Conservation (phyloP, 1,140 invertebrate genomes). For the Reticulitermes speratus region DNA sequence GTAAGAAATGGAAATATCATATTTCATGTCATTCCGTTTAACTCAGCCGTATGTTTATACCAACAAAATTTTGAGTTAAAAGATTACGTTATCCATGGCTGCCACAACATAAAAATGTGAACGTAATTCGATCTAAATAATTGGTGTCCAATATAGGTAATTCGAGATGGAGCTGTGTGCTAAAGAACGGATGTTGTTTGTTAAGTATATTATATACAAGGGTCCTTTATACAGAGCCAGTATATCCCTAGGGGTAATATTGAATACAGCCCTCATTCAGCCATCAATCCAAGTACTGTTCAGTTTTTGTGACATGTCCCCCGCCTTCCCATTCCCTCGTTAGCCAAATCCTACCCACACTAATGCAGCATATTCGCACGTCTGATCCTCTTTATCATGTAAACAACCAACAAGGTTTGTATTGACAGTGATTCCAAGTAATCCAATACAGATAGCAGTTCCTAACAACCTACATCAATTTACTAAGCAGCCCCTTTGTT, state of each 20-base stretch:
- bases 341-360: no score
- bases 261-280: background rate
- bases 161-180: background rate
- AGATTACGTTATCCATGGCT: background rate
- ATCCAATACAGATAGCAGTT: no score
- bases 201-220: background rate
- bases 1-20: no score
- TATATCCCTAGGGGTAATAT: background rate
- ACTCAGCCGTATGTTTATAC: no score
- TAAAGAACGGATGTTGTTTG: background rate
- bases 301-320: background rate
- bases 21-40: no score
- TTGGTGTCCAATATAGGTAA: background rate
- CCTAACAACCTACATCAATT: no score
- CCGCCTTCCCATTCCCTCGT: background rate
- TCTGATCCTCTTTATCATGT: background rate
- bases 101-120: background rate
- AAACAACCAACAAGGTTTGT: background rate
- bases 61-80: no score
- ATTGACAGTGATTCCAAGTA: no score
- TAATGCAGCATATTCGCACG: no score
- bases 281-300: background rate
- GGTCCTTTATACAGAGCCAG: background rate
- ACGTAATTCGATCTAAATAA: background rate
- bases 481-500: no score